These are phyloP conservation scores for Cryptus armator DNA, from an alignment of 2,888 invertebrate species.

Conservation along the genomic window DNA sequence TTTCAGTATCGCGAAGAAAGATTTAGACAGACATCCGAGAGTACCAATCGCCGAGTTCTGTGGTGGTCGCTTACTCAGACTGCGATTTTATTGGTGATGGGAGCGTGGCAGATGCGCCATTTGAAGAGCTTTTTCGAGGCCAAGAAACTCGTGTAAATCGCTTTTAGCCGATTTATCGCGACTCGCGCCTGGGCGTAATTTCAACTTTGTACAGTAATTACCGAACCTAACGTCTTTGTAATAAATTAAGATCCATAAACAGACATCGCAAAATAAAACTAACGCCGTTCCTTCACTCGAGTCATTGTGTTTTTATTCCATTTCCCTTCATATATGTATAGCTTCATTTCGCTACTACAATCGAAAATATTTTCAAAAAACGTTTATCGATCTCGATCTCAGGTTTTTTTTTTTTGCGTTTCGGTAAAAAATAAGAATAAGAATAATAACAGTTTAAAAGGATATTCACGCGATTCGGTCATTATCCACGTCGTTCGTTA, in stretches of 20 bases:
- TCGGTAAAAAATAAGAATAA: no score
- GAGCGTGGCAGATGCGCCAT: conserved; percentile 99
- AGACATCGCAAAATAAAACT: conserved; percentile 22
- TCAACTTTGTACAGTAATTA: conserved; percentile 62
- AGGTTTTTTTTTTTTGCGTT: no score
- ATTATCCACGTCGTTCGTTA: no score
- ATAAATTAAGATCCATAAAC: conserved; percentile 44
- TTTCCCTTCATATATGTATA: no score
- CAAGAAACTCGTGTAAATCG: conserved; percentile 95
- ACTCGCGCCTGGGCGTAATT: conserved; percentile 8
- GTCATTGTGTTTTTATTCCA: conserved; percentile 19
- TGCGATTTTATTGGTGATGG: conserved; percentile 95
- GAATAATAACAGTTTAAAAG: no score
- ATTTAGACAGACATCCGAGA: conserved; percentile 98
- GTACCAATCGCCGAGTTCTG: conserved; percentile 96
- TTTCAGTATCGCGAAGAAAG: conserved; percentile 97
- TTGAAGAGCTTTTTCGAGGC: conserved; percentile 99
- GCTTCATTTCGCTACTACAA: no score
- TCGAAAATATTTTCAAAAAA: no score
- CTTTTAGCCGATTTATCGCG: not conserved
- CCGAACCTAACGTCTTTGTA: conserved; percentile 48
- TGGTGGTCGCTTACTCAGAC: conserved; percentile 99
- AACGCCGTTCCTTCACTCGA: conserved; percentile 22
- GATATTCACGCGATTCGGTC: no score
- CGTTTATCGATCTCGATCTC: no score